Evolutionary conservation across 2,113 vertebrate genomes (phyloP).

Genomic region (Myotis brandtii): DNA sequence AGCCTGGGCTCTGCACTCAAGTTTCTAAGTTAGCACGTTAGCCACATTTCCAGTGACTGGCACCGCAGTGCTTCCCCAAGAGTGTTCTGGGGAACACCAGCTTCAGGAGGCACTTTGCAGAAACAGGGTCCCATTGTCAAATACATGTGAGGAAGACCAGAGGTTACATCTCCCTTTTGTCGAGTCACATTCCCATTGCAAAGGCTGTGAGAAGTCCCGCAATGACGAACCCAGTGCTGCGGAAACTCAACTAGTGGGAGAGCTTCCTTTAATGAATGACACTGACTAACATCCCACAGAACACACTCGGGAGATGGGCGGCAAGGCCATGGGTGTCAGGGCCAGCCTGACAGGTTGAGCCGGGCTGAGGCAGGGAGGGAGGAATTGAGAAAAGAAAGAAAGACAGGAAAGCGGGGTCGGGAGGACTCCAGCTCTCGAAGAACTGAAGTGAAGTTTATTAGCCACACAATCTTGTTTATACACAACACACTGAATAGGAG

Average conservation of each 20-base stretch:
- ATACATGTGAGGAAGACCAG: not conserved
- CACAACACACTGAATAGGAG: too few relatives aligned
- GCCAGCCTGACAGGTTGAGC: too few relatives aligned
- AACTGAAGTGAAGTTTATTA: too few relatives aligned
- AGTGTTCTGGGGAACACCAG: too few relatives aligned
- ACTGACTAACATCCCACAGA: accelerated
- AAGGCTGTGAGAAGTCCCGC: not conserved
- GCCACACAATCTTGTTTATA: too few relatives aligned
- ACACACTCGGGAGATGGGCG: not conserved
- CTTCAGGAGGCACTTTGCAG: not conserved
- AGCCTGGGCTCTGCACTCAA: not conserved
- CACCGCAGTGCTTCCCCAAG: not conserved
- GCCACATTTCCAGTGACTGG: accelerated
- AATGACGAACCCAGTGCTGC: not conserved
- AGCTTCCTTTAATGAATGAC: too few relatives aligned
- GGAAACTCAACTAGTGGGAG: accelerated
- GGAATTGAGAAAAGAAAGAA: too few relatives aligned
- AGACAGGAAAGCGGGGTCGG: too few relatives aligned
- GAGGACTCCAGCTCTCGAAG: too few relatives aligned
- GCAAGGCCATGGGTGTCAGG: accelerated
- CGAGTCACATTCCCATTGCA: accelerated
- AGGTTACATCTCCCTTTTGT: too few relatives aligned
- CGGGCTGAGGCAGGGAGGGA: too few relatives aligned
- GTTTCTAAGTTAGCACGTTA: not conserved
- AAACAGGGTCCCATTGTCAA: not conserved